A percentile compares a stretch with the other conserved stretches of the same genome.
Evolutionary conservation across 2,113 vertebrate species (phyloP).

Genomic region (Sinocyclocheilus anophthalmus): DNA sequence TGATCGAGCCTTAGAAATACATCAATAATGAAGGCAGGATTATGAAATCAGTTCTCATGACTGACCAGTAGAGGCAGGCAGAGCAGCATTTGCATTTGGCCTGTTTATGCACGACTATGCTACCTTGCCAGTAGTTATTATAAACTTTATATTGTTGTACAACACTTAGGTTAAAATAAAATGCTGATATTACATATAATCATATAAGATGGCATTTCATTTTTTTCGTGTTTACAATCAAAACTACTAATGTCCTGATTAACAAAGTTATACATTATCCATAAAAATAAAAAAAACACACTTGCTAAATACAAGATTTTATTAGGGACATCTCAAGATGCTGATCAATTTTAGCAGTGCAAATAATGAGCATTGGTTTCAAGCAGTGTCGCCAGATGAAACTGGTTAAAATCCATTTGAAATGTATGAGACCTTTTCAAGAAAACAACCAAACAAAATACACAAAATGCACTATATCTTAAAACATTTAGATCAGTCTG

Average conservation of each 20-base stretch:
- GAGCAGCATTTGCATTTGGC: neutral
- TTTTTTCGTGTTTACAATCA: neutral
- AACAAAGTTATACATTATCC: neutral
- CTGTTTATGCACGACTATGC: neutral
- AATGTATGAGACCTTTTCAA: slow-evolving; percentile 47
- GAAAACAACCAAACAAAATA: slow-evolving; percentile 65
- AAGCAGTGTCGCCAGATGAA: slow-evolving; percentile 46
- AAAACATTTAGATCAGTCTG: slow-evolving; percentile 56
- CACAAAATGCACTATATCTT: slow-evolving; percentile 69
- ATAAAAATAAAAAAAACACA: neutral
- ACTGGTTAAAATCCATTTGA: slow-evolving; percentile 64
- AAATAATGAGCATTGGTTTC: slow-evolving; percentile 57
- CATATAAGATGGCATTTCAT: neutral
- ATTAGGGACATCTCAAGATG: slow-evolving; percentile 59
- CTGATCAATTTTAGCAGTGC: slow-evolving; percentile 62
- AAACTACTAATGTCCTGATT: neutral
- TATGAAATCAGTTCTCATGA: neutral
- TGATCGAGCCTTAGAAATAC: neutral
- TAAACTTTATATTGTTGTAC: neutral
- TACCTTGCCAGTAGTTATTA: neutral
- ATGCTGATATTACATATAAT: neutral
- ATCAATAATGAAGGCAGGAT: neutral
- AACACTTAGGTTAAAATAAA: neutral
- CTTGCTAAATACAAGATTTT: slow-evolving; percentile 61
- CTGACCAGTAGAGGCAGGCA: neutral